Percentiles rank a stretch among this genome's conserved stretches.
phyloP scores from a whole-genome alignment of 2,888 invertebrate species.

The Micoletzkya japonica region DNA sequence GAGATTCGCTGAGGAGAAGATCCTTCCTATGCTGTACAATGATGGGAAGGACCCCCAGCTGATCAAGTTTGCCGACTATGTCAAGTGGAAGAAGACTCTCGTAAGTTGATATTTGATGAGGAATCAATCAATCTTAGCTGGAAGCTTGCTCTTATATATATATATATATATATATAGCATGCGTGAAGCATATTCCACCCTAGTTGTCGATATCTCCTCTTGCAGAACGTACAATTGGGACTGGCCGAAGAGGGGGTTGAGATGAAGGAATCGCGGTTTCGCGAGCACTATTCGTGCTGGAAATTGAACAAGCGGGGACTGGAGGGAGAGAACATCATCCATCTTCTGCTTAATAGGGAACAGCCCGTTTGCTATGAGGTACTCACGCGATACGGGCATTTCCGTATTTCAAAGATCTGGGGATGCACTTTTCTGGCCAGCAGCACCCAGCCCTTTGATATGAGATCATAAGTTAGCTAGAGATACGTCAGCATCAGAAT shows the following conservation, averaged over 20 bases:
- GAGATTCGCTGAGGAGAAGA: constrained; percentile 51
- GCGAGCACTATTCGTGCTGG: constrained; percentile 81
- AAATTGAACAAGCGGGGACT: constrained; percentile 94
- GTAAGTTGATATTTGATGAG: constrained; percentile 35
- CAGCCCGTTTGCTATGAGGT: constrained; percentile 75
- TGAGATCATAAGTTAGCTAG: too few relatives aligned
- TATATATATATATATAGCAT: not conserved
- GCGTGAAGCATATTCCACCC: not conserved
- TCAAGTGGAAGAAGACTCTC: constrained; percentile 75
- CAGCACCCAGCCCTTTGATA: not conserved
- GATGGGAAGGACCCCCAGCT: constrained; percentile 80
- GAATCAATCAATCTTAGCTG: not conserved
- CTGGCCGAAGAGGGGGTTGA: constrained; percentile 79
- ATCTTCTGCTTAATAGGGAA: constrained; percentile 90
- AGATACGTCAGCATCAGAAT: too few relatives aligned
- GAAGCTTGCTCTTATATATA: not conserved
- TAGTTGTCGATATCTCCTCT: too few relatives aligned
- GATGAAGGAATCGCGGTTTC: constrained; percentile 78
- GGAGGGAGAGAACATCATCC: constrained; percentile 88
- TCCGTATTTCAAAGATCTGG: not conserved
- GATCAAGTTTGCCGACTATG: constrained; percentile 80
- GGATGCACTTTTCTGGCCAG: not conserved
- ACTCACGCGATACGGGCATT: not conserved
- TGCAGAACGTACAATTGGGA: constrained; percentile 65
- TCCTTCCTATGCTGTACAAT: constrained; percentile 65